These are phyloP conservation scores for Pardalotus punctatus DNA, from an alignment of 2,113 vertebrate genomes.

Conservation along the genomic window DNA sequence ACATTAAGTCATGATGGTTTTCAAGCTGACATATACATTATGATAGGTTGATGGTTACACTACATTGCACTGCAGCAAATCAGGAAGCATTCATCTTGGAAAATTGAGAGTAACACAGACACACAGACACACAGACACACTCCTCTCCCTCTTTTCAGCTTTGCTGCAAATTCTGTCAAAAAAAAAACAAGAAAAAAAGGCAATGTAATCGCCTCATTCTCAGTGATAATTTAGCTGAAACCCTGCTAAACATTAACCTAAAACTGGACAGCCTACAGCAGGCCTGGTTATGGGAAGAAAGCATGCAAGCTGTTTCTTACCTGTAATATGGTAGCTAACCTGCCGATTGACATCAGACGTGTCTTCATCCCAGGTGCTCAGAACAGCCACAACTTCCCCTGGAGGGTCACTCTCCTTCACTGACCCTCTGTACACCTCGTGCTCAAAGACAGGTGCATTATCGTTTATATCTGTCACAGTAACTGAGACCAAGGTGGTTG, in stretches of 20 bases:
- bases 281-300: background rate
- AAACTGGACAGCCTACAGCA: background rate
- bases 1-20: background rate
- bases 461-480: constrained; percentile 92
- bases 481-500: constrained; percentile 85
- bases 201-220: background rate
- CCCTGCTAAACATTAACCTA: background rate
- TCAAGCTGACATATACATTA: background rate
- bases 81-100: background rate
- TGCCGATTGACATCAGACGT: constrained; percentile 88
- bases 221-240: background rate
- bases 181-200: background rate
- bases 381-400: constrained; percentile 91
- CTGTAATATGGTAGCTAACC: constrained; percentile 97
- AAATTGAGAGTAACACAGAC: background rate
- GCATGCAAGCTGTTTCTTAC: constrained; percentile 71
- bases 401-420: constrained; percentile 92
- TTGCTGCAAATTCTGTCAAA: background rate
- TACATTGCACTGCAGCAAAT: background rate
- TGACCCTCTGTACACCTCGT: constrained; percentile 84
- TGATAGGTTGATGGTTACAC: background rate
- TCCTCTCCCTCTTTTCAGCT: background rate
- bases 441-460: constrained; percentile 86
- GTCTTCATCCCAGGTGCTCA: constrained; percentile 92
- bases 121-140: background rate